phyloP scores from a whole-genome alignment of 1,140 invertebrate genomes.

The Rhyzopertha dominica region DNA sequence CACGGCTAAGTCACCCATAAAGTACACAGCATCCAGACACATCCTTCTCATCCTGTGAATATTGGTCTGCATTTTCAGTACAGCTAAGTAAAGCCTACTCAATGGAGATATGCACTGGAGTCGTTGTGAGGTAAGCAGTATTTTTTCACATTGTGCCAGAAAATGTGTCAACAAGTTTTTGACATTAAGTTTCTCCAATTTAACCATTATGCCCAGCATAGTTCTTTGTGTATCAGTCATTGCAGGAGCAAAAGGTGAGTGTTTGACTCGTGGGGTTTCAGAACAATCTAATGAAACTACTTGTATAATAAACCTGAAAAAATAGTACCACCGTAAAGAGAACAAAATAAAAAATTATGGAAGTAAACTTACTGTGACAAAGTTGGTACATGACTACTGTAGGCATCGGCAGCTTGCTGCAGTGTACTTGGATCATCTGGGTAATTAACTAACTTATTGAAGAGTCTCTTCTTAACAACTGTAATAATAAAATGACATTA shows the following conservation, averaged over 20 bases:
- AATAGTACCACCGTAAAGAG: too few relatives aligned
- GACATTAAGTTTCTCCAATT: slow-evolving; percentile 19
- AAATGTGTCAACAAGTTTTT: slow-evolving; percentile 21
- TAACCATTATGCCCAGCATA: slow-evolving; percentile 24
- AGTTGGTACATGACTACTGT: too few relatives aligned
- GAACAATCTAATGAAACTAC: slow-evolving; percentile 21
- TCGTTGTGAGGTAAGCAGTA: slow-evolving; percentile 11
- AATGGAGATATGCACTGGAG: too few relatives aligned
- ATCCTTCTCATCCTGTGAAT: slow-evolving; percentile 30
- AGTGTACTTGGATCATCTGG: too few relatives aligned
- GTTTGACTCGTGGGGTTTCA: slow-evolving; percentile 24
- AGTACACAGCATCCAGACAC: slow-evolving; percentile 36
- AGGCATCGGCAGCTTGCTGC: too few relatives aligned
- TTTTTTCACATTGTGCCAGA: slow-evolving; percentile 14
- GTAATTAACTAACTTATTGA: too few relatives aligned
- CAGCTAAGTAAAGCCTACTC: slow-evolving; percentile 26
- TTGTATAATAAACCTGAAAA: slow-evolving; percentile 25
- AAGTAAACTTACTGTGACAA: too few relatives aligned
- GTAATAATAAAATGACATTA: too few relatives aligned
- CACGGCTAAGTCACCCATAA: slow-evolving; percentile 29
- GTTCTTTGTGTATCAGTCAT: slow-evolving; percentile 33
- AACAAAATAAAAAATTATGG: too few relatives aligned
- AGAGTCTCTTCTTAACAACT: too few relatives aligned
- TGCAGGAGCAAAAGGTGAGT: slow-evolving; percentile 25
- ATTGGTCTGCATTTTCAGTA: slow-evolving; percentile 29